A percentile compares a stretch with the other conserved stretches of the same genome.
Evolutionary conservation across 2,888 invertebrate species (phyloP).

Genomic region (Lamproptera curius): DNA sequence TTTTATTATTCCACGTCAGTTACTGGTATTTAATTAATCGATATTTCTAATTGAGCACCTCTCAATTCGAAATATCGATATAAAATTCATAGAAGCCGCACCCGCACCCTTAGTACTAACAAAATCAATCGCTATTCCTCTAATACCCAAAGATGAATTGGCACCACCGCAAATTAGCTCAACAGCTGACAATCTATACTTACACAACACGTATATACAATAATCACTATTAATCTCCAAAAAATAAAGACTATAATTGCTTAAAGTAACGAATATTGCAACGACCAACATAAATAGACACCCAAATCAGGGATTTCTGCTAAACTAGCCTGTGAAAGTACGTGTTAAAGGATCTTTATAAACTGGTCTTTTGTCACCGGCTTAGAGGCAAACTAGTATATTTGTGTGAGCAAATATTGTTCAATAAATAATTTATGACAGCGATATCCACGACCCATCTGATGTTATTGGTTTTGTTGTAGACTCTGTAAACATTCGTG

Average conservation of each 20-base stretch:
- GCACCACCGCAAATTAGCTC: conserved; percentile 56
- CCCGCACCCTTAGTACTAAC: conserved; percentile 33
- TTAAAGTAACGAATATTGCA: background rate
- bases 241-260: background rate
- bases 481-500: background rate
- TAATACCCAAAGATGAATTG: conserved; percentile 63
- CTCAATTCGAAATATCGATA: conserved; percentile 10
- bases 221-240: background rate
- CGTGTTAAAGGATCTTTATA: conserved; percentile 26
- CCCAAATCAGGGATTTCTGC: background rate
- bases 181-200: conserved; percentile 28
- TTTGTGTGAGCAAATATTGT: conserved; percentile 41
- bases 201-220: conserved; percentile 1
- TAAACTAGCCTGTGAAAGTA: background rate
- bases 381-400: conserved; percentile 26
- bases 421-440: conserved; percentile 44
- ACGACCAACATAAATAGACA: background rate
- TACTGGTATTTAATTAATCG: background rate
- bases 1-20: too few species aligned
- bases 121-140: conserved; percentile 42
- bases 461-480: conserved; percentile 10
- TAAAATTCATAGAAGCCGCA: conserved; percentile 30
- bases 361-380: conserved; percentile 32
- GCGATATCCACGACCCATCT: background rate
- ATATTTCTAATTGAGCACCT: background rate